Evolutionary conservation across 2,797 vertebrate genomes (phyloP), one percentile per base, ranked within the genome.

Genomic region (Lutjanus argentimaculatus): DNA sequence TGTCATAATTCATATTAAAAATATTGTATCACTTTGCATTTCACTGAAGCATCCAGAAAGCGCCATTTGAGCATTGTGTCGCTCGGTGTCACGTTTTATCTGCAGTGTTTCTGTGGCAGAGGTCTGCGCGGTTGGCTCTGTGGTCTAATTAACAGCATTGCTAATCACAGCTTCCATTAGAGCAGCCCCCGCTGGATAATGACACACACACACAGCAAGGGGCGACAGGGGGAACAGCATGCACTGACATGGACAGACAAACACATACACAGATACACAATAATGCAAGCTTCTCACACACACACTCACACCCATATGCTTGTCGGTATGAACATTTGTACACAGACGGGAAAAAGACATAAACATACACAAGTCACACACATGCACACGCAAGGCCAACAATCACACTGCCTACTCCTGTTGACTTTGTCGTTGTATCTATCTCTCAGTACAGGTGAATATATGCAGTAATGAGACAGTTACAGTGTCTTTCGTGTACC

Each of bases 101-200:
- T 84, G 83, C 78, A 64, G 86, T 25, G 82, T 85, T 87, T 83
- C 77, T 57, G 85, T 91, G 87, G 85, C 84, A 81, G 88, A 90
- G 90, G 87, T 94, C 93, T 90, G 90, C 73, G 73, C 67, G 87
- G 86, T 88, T 70, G 88, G 93, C 93, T 94, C 92, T 89, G 92
- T 92, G 93, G 93, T 94, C 93, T 95, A 94, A 94, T 94, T 94
- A 95, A 94, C 94, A 93, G 94, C 94, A 92, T 93, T 93, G 93
- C 93, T 95, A 94, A 95, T 94, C 93, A 95, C 94, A 94, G 92
- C 93, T 91, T 93, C 93, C 92, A 95, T 94, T 94, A 94, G 92
- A 93, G 89, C 88, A 91, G 85, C 94, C 89, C 94, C 93, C 88
- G 88, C 92, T 89, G 93, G 90, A 93, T 94, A 94, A 94, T 94